Evolutionary conservation across 2,888 invertebrate species (phyloP), one percentile per base, ranked within the genome.

Genomic region (Adelphocoris suturalis): DNA sequence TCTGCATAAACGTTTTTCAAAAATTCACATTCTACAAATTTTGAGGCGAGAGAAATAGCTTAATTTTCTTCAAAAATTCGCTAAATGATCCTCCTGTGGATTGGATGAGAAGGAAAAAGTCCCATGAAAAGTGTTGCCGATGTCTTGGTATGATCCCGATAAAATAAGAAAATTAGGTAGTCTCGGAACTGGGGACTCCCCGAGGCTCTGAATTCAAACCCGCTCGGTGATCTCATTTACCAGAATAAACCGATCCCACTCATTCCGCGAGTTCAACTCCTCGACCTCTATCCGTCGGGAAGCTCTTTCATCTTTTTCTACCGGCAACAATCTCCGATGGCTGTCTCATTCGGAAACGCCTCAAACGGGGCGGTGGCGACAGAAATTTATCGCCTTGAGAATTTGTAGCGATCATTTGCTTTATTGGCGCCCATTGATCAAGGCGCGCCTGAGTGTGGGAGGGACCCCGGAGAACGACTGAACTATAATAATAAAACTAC

Each of bases 171-270:
- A n/a, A 37, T 37, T 37, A 37, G 37, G 37, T 7, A 7, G 37
- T 7, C 37, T 52, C 1, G 52, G 12, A 2, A 52, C 52, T 11
- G 52, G 52, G 52, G 57, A n/a, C 57, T n/a, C 57, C 57, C 7
- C 7, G 68, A 68, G 27, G 11, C 23, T 23, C 23, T 23, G 68
- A 19, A 68, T 68, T 23, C n/a, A 23, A 9, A 19, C 11, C 68
- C 68, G 68, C 68, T 23, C 27, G 68, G 68, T 68, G 68, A 68
- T 68, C 68, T 68, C 68, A 68, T 68, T 68, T 68, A 68, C 68
- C 5, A 68, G 23, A 68, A 68, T 68, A 68, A 68, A 68, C 68
- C 68, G 19, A 68, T 23, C 68, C 68, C 68, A 23, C 68, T 68
- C 68, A 68, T 61, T 61, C 19, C 61, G 14, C 23, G 68, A 68